Evolutionary conservation across 2,113 vertebrate species (phyloP), one percentile per base, ranked within the genome.

Genomic region (Rhabdomys dilectus): DNA sequence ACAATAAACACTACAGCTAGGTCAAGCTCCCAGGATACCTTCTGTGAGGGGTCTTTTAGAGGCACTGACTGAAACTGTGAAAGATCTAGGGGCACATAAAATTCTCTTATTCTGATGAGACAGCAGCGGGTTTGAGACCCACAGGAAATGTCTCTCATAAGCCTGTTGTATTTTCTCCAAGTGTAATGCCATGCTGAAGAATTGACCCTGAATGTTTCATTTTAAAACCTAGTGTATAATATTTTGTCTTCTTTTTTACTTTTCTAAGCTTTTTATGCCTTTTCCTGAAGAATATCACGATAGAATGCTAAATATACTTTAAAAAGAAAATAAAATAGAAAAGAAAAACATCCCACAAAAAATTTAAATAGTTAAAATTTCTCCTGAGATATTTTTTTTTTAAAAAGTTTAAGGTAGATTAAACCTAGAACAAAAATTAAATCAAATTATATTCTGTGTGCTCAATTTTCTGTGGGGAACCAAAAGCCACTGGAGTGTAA

Each of bases 371-470:
- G 95, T 96, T 97, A 96, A 97, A 98, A 90, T 97, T 98, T 98
- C 96, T 93, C 73, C 73, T 88, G 96, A 98, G 97, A 98, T 98
- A 97, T 87, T 87, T 68, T 84, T 82, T 66, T 87, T 87, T 70
- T n/a, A n/a, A n/a, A 98, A 90, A 91, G 91, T 98, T 98, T 98
- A 98, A 98, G 98, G 98, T 98, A 98, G 97, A 98, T 98, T 98
- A 99, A 98, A 98, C 97, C 96, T 98, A 98, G 97, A 98, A 98
- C 97, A 98, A 98, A 99, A 98, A 97, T 98, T 98, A 98, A 99
- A 99, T 98, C 96, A 98, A 98, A 98, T 98, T 98, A 98, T 98
- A 98, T 98, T 98, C 97, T 98, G 93, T 98, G 86, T 98, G 98
- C 97, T 98, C 75, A 96, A 45, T 98, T 98, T 98, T 99, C 98